Evolutionary conservation across 2,797 vertebrate species (phyloP), one percentile per base, ranked within the genome.

Genomic region (Chelon auratus): DNA sequence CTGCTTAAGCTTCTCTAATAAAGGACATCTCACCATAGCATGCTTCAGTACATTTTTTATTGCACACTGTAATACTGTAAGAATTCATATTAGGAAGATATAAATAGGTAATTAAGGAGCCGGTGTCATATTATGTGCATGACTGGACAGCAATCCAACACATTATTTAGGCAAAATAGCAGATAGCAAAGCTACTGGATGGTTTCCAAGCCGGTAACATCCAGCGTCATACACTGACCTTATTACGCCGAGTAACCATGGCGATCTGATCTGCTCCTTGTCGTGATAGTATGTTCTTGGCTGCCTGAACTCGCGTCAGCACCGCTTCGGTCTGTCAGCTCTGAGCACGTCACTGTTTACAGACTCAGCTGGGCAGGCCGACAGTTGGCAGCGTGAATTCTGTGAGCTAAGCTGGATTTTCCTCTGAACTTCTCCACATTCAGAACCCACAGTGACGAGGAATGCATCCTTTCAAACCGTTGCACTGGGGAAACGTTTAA

Each of bases 171-270:
- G 26, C 47, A 55, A 36, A 33, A 75, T 47, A 55, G 47, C 57
- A 53, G 26, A 72, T 73, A 73, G 65, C 87, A 78, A 65, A 40
- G 65, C 14, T 64, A 77, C 15, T 77, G 55, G 78, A 59, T 26
- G 77, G 79, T 69, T 58, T 52, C 50, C 60, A 76, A 80, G 74
- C 17, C 3, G 13, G 30, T 51, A 67, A 70, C 80, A 68, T 75
- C 67, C 71, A 72, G 18, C 75, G 30, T 87, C 84, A 85, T 72
- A 72, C 70, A 12, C 69, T 85, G 88, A 90, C 90, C 86, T 90
- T 92, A 87, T 88, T 87, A 87, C 64, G 56, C 80, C 39, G 58
- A 20, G 91, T 93, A 86, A 90, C 90, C 89, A 93, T 93, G 89
- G 91, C 52, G 82, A 92, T 80, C 45, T 75, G 71, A 73, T 83